A percentile compares a stretch with the other conserved stretches of the same genome.
These are phyloP conservation scores for Epinotia demarniana DNA, from an alignment of 2,888 invertebrate genomes.

Conservation along the genomic window DNA sequence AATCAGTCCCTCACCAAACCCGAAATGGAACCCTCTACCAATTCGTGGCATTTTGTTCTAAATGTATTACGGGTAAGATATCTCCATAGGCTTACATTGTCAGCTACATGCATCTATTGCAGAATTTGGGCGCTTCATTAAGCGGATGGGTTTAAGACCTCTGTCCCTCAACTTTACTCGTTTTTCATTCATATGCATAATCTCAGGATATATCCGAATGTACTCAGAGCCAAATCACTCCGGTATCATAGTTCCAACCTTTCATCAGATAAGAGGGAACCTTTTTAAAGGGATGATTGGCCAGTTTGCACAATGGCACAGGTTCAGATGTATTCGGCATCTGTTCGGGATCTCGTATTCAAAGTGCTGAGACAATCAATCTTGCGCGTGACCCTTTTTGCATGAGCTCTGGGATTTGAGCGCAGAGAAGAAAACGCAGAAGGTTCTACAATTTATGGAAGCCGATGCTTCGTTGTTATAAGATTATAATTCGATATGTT, in stretches of 20 bases:
- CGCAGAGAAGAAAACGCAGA: slow-evolving; percentile 24
- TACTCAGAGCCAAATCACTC: slow-evolving; percentile 24
- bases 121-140: not conserved
- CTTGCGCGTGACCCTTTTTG: slow-evolving; percentile 46
- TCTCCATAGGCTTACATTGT: no score
- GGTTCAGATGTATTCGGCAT: slow-evolving; percentile 32
- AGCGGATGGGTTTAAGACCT: not conserved
- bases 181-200: not conserved
- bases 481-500: no score
- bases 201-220: not conserved
- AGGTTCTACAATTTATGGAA: not conserved
- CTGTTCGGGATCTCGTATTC: slow-evolving; percentile 44
- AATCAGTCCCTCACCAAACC: no score
- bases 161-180: not conserved
- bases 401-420: slow-evolving; percentile 42
- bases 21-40: no score
- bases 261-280: slow-evolving; percentile 39
- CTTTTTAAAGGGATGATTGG: slow-evolving; percentile 44
- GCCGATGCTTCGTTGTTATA: no score
- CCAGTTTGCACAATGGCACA: slow-evolving; percentile 40
- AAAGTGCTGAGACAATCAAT: slow-evolving; percentile 46
- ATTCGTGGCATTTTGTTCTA: no score
- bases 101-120: no score
- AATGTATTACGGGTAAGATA: no score
- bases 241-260: slow-evolving; percentile 30